These are phyloP conservation scores for Machimus atricapillus DNA, from an alignment of 2,888 invertebrate genomes.

Conservation along the genomic window DNA sequence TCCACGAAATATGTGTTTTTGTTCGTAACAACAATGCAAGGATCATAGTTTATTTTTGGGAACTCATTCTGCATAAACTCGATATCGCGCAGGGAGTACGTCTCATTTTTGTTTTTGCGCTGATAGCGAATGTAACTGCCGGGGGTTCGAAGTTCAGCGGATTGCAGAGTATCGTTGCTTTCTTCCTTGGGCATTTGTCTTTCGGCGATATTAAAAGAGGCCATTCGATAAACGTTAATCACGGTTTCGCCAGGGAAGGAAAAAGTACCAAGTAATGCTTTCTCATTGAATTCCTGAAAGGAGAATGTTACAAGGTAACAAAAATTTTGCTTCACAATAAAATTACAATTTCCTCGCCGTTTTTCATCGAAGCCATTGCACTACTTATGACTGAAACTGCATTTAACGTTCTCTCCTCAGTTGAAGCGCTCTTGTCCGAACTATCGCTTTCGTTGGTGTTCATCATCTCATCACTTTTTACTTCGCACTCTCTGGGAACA, in stretches of 20 bases:
- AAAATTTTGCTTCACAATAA: not conserved
- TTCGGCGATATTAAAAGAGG: constrained; percentile 52
- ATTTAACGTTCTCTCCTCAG: constrained; percentile 52
- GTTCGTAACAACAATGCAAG: constrained; percentile 61
- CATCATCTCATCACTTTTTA: constrained; percentile 49
- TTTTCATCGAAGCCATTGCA: constrained; percentile 60
- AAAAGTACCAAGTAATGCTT: constrained; percentile 57
- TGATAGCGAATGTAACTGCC: constrained; percentile 59
- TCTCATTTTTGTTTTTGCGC: constrained; percentile 53
- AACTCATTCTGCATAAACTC: constrained; percentile 60
- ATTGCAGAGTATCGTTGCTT: constrained; percentile 56
- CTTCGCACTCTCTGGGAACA: not conserved
- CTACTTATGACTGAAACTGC: constrained; percentile 61
- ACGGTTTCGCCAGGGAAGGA: constrained; percentile 60
- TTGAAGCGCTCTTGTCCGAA: constrained; percentile 48
- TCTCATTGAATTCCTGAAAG: constrained; percentile 56
- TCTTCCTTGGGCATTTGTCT: constrained; percentile 54
- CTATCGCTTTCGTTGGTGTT: constrained; percentile 53
- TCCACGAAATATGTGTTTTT: constrained; percentile 61
- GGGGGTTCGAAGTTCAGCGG: constrained; percentile 57
- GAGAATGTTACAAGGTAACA: not conserved
- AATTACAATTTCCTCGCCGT: constrained; percentile 54
- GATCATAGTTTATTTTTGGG: constrained; percentile 61
- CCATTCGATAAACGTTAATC: constrained; percentile 60
- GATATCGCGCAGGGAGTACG: constrained; percentile 57